Percentiles rank a stretch among this genome's conserved stretches.
These are phyloP conservation scores for Homalodisca vitripennis DNA, from an alignment of 1,140 invertebrate species.

Conservation along the genomic window DNA sequence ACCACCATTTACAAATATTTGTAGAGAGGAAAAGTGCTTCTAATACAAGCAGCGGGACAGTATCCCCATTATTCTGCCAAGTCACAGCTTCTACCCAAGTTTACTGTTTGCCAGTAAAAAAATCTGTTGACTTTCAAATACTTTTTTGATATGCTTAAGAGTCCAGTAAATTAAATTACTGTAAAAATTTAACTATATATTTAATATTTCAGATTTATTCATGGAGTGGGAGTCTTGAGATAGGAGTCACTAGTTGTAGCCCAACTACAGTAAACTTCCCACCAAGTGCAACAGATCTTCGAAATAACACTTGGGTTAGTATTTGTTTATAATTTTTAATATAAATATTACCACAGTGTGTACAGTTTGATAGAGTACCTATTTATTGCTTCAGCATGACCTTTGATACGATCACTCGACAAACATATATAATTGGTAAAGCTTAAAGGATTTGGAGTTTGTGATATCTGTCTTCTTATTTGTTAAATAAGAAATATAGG, in stretches of 20 bases:
- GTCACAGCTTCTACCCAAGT: neutral
- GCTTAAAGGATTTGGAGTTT: too few relatives aligned
- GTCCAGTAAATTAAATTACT: neutral
- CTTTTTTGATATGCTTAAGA: neutral
- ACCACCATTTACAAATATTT: too few relatives aligned
- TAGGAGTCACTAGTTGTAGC: slow-evolving; percentile 84
- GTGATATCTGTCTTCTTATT: too few relatives aligned
- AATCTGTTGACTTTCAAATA: neutral
- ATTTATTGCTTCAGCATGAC: too few relatives aligned
- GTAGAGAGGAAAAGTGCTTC: too few relatives aligned
- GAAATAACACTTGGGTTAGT: slow-evolving; percentile 80
- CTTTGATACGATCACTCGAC: too few relatives aligned
- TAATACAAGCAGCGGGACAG: neutral
- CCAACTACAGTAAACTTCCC: slow-evolving; percentile 79
- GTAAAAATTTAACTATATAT: slow-evolving; percentile 21
- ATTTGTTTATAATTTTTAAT: neutral
- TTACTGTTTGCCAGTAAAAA: neutral
- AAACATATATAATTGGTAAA: too few relatives aligned
- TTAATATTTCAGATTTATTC: slow-evolving; percentile 59
- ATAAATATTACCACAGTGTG: too few relatives aligned
- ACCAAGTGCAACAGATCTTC: slow-evolving; percentile 78
- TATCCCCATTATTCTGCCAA: neutral
- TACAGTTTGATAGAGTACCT: too few relatives aligned
- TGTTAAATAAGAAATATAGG: too few relatives aligned
- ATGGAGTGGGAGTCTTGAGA: slow-evolving; percentile 91